Percentiles rank a stretch among this genome's conserved stretches.
phyloP scores from a whole-genome alignment of 2,888 invertebrate genomes.

The Dynastes tityus region DNA sequence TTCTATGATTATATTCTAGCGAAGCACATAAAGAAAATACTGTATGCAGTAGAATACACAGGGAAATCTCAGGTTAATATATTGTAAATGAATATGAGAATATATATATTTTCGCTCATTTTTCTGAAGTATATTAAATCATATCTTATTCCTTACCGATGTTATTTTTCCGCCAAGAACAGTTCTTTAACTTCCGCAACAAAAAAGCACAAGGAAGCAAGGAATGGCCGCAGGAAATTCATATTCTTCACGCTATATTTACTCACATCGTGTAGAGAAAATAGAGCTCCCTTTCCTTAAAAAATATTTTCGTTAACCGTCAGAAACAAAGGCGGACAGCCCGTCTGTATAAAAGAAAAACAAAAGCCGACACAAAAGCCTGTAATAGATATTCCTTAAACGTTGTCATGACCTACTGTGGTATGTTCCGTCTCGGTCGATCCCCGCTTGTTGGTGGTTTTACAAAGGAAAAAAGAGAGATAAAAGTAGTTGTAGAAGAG shows the following conservation, averaged over 20 bases:
- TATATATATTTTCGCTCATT: no score
- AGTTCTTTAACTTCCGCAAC: neutral
- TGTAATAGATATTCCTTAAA: constrained; percentile 40
- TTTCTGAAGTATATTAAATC: constrained; percentile 14
- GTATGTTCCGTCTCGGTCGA: constrained; percentile 5
- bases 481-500: neutral
- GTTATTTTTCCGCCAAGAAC: neutral
- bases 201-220: neutral
- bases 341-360: constrained; percentile 29
- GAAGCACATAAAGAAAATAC: no score
- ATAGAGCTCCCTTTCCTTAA: constrained; percentile 22
- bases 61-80: no score
- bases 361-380: constrained; percentile 35
- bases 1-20: no score
- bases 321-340: constrained; percentile 13
- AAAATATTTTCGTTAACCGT: constrained; percentile 34
- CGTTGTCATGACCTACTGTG: constrained; percentile 15
- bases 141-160: constrained; percentile 10
- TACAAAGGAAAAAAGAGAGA: constrained; percentile 2
- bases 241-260: constrained; percentile 38
- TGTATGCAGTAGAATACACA: no score
- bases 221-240: constrained; percentile 15
- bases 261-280: constrained; percentile 25
- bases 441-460: neutral
- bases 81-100: no score